Evolutionary conservation across 2,797 vertebrate genomes (phyloP).

Genomic region (Amazona ochrocephala): DNA sequence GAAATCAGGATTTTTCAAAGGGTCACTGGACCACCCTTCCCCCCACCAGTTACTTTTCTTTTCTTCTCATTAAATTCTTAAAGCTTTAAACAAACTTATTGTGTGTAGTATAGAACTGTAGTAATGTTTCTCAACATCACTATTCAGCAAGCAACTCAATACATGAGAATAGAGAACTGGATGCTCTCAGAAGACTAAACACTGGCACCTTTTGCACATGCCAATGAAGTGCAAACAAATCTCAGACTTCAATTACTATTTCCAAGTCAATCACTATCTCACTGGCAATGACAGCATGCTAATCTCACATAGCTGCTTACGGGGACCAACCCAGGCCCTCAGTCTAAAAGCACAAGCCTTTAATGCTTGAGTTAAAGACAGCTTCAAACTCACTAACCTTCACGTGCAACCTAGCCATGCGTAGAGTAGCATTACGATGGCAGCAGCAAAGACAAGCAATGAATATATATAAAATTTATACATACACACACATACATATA

Average conservation of each 20-base stretch:
- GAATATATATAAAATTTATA: neutral
- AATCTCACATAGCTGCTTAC: conserved; percentile 7
- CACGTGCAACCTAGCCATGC: neutral
- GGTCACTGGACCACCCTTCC: neutral
- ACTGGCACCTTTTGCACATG: neutral
- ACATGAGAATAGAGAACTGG: neutral
- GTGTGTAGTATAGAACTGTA: neutral
- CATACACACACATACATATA: fast-evolving
- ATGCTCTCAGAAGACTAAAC: neutral
- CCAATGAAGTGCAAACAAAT: neutral
- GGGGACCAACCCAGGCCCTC: neutral
- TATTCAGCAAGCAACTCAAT: neutral
- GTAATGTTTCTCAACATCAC: neutral
- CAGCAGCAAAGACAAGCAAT: neutral
- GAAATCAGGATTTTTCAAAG: neutral
- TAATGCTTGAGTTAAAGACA: neutral
- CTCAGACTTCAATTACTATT: neutral
- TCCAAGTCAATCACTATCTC: neutral
- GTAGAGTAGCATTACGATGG: neutral
- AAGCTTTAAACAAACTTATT: neutral
- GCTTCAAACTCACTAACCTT: neutral
- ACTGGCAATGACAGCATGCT: neutral
- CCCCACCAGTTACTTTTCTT: neutral
- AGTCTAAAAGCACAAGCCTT: neutral
- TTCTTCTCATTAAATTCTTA: neutral